phyloP scores from a whole-genome alignment of 2,888 invertebrate species.

The Acrobasis consociella region DNA sequence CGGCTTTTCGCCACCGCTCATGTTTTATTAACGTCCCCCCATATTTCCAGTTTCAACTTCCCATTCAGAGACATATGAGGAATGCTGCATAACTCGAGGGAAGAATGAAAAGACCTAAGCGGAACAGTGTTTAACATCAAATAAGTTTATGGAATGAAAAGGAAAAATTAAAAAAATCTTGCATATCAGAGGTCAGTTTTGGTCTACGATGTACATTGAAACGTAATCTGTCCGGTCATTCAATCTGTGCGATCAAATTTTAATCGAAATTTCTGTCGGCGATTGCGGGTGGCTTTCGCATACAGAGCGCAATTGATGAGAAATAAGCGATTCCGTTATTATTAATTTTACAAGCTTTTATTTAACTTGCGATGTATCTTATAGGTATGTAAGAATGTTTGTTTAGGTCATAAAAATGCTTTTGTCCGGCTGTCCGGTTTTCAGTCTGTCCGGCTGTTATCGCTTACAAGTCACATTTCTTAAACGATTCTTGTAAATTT shows the following conservation, averaged over 20 bases:
- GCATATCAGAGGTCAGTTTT: background rate
- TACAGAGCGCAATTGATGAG: background rate
- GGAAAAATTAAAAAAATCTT: background rate
- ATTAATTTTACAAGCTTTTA: too few relatives aligned
- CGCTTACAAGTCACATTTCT: too few relatives aligned
- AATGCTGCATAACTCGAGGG: background rate
- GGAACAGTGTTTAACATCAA: background rate
- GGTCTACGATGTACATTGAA: background rate
- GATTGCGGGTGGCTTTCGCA: slow-evolving; percentile 10
- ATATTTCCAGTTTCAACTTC: slow-evolving; percentile 37
- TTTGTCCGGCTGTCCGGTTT: too few relatives aligned
- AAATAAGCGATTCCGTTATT: background rate
- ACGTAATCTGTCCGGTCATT: slow-evolving; percentile 11
- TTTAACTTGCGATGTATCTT: too few relatives aligned
- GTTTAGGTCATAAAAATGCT: too few relatives aligned
- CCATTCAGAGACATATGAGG: slow-evolving; percentile 24
- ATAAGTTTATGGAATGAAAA: background rate
- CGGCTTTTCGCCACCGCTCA: slow-evolving; percentile 47
- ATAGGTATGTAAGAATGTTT: too few relatives aligned
- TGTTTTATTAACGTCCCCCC: slow-evolving; percentile 45
- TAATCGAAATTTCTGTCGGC: slow-evolving; percentile 11
- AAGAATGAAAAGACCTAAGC: background rate
- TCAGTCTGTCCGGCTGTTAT: too few relatives aligned
- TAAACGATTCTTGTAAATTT: too few relatives aligned
- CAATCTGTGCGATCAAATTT: slow-evolving; percentile 18